These are phyloP conservation scores for Miltochrista miniata DNA, from an alignment of 2,888 invertebrate genomes.

Conservation along the genomic window DNA sequence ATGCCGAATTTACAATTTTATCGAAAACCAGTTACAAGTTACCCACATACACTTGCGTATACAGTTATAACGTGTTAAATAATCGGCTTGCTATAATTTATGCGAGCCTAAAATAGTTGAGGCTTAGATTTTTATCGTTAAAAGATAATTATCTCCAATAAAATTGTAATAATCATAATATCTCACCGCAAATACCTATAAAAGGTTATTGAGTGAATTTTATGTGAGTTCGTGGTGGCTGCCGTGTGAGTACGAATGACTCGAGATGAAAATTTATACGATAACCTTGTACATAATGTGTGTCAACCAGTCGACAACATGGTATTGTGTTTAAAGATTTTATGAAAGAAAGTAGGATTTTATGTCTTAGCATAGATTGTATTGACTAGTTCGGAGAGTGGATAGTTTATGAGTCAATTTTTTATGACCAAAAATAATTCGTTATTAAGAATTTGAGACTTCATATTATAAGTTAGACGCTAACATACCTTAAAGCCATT, in stretches of 20 bases:
- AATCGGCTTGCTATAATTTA: conserved; percentile 34
- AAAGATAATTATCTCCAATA: conserved; percentile 29
- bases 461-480: no score
- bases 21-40: conserved; percentile 1
- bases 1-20: conserved; percentile 19
- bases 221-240: conserved; percentile 24
- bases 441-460: no score
- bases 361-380: background rate
- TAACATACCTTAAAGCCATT: no score
- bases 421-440: no score
- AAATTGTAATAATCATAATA: conserved; percentile 16
- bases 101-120: conserved; percentile 28
- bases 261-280: conserved; percentile 57
- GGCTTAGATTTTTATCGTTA: conserved; percentile 19
- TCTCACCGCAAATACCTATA: conserved; percentile 4
- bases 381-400: background rate
- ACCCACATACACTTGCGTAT: background rate
- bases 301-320: conserved; percentile 49
- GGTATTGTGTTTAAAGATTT: conserved; percentile 21
- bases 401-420: background rate
- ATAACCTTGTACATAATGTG: conserved; percentile 54
- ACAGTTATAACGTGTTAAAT: conserved; percentile 8
- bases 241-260: conserved; percentile 23
- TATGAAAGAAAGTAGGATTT: conserved; percentile 26
- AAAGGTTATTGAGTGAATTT: conserved; percentile 1